A percentile compares a stretch with the other conserved stretches of the same genome.
Evolutionary conservation across 2,797 vertebrate genomes (phyloP).

Genomic region (Sebastolobus alascanus): DNA sequence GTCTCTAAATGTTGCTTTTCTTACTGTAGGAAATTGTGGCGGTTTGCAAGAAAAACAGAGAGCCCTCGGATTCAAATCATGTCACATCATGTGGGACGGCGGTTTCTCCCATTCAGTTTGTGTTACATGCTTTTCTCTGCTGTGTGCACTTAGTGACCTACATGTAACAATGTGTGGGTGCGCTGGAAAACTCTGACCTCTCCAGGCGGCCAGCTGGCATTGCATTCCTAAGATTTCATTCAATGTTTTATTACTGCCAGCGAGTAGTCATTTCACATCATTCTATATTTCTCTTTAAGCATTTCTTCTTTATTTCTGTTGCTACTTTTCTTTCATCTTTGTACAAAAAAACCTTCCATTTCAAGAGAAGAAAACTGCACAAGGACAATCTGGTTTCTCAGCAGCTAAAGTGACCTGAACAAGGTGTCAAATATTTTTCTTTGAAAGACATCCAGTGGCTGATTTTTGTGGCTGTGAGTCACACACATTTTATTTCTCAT

Average conservation of each 20-base stretch:
- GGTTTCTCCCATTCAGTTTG: slow-evolving; percentile 40
- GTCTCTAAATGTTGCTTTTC: slow-evolving; percentile 45
- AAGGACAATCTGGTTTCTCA: neutral
- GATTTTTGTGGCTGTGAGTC: neutral
- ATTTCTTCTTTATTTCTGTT: neutral
- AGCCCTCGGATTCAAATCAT: slow-evolving; percentile 58
- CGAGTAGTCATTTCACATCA: neutral
- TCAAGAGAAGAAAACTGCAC: neutral
- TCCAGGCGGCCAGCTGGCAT: slow-evolving; percentile 39
- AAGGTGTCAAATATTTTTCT: slow-evolving; percentile 1
- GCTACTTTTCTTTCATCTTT: neutral
- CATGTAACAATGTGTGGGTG: slow-evolving; percentile 8
- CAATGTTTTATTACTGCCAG: neutral
- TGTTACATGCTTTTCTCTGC: slow-evolving; percentile 22
- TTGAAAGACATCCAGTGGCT: neutral
- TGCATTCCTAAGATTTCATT: slow-evolving; percentile 7
- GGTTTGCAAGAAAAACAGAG: slow-evolving; percentile 60
- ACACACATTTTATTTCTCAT: neutral
- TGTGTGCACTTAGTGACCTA: slow-evolving; percentile 41
- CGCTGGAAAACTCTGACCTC: slow-evolving; percentile 55
- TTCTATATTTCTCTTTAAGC: neutral
- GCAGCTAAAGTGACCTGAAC: neutral
- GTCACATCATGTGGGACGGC: slow-evolving; percentile 45
- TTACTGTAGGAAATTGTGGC: slow-evolving; percentile 54
- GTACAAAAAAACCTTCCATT: neutral